Evolutionary conservation across 1,140 invertebrate species (phyloP).

Genomic region (Lordiphosa collinella): DNA sequence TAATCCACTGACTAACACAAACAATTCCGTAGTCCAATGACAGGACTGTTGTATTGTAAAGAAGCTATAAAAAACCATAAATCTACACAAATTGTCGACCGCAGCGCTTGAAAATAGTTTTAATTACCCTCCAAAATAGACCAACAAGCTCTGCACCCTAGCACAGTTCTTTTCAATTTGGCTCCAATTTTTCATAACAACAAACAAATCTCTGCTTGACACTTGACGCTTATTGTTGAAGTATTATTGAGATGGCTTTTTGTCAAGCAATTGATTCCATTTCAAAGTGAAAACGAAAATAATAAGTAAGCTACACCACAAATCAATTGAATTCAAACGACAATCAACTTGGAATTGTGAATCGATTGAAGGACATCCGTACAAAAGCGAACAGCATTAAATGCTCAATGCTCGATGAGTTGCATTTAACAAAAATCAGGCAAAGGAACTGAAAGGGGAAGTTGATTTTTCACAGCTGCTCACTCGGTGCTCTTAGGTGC

Average conservation of each 20-base stretch:
- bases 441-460: neutral
- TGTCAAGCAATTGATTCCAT: slow-evolving; percentile 68
- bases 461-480: neutral
- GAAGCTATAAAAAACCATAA: no score
- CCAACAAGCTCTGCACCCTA: no score
- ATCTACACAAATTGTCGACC: no score
- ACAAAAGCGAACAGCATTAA: slow-evolving; percentile 19
- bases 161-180: no score
- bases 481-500: no score
- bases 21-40: no score
- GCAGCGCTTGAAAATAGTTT: no score
- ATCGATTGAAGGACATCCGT: slow-evolving; percentile 14
- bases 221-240: slow-evolving; percentile 48
- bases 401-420: slow-evolving; percentile 35
- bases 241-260: slow-evolving; percentile 60
- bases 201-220: slow-evolving; percentile 40
- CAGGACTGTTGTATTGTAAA: no score
- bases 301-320: slow-evolving; percentile 8
- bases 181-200: neutral
- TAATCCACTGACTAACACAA: no score
- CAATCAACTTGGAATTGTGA: slow-evolving; percentile 28
- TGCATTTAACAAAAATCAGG: slow-evolving; percentile 55
- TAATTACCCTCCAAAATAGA: no score
- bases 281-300: slow-evolving; percentile 20
- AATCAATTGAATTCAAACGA: slow-evolving; percentile 35